These are phyloP conservation scores for Sycophaga agraensis DNA, from an alignment of 1,140 invertebrate genomes.

Conservation along the genomic window DNA sequence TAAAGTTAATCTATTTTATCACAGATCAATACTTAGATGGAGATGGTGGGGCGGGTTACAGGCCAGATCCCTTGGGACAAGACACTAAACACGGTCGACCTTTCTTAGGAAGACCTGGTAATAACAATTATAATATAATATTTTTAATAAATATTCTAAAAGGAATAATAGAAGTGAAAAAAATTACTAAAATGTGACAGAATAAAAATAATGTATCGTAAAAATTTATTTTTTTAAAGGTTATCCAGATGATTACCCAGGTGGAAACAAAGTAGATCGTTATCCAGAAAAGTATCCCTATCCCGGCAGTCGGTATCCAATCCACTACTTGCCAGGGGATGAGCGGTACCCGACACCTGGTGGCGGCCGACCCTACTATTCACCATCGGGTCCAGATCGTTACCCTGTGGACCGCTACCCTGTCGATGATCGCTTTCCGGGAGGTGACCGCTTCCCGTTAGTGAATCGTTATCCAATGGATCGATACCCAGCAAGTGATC, in stretches of 20 bases:
- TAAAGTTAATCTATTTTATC: neutral
- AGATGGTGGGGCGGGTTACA: slow-evolving; percentile 43
- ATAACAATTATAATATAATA: slow-evolving; percentile 11
- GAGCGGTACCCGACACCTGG: slow-evolving; percentile 47
- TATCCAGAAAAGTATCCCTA: slow-evolving; percentile 56
- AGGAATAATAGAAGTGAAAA: no score
- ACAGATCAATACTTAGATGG: slow-evolving; percentile 54
- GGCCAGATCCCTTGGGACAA: slow-evolving; percentile 61
- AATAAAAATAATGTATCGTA: neutral
- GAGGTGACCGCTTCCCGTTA: slow-evolving; percentile 41
- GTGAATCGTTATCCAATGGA: slow-evolving; percentile 48
- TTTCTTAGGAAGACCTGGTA: slow-evolving; percentile 54
- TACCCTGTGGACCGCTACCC: slow-evolving; percentile 51
- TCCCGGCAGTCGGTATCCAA: slow-evolving; percentile 50
- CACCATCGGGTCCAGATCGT: slow-evolving; percentile 41
- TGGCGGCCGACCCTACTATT: slow-evolving; percentile 38
- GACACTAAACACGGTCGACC: slow-evolving; percentile 59
- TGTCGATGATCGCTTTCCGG: slow-evolving; percentile 22
- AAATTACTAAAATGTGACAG: neutral
- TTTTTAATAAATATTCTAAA: no score
- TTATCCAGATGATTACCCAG: slow-evolving; percentile 46
- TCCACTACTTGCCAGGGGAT: slow-evolving; percentile 22
- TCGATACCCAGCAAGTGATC: slow-evolving; percentile 52
- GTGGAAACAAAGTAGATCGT: slow-evolving; percentile 50
- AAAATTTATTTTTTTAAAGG: slow-evolving; percentile 31